Evolutionary conservation across 1,140 invertebrate genomes (phyloP).

Genomic region (Oryctes rhinoceros): DNA sequence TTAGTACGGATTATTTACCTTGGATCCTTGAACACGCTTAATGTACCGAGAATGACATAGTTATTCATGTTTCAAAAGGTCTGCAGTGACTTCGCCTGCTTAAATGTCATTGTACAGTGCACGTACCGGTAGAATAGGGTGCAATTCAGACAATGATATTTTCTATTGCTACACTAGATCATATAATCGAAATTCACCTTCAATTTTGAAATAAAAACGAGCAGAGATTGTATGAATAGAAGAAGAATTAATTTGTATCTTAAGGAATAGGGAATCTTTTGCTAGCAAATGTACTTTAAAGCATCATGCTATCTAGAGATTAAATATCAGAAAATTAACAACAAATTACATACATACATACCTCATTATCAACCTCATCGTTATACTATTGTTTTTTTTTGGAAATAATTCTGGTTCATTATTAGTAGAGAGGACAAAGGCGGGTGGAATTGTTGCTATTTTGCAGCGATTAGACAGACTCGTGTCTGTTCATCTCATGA

Average conservation of each 20-base stretch:
- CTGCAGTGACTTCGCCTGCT: constrained; percentile 41
- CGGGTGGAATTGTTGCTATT: too few relatives aligned
- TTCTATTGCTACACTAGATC: neutral
- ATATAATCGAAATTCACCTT: neutral
- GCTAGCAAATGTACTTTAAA: too few relatives aligned
- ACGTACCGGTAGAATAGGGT: neutral
- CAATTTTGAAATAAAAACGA: neutral
- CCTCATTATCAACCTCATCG: too few relatives aligned
- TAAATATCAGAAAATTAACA: too few relatives aligned
- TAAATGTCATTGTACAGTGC: constrained; percentile 45
- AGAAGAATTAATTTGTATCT: neutral
- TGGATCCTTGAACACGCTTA: constrained; percentile 43
- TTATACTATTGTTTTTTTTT: too few relatives aligned
- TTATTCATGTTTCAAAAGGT: constrained; percentile 46
- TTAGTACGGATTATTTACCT: constrained; percentile 47
- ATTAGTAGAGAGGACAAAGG: too few relatives aligned
- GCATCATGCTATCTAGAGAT: too few relatives aligned
- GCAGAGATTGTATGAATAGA: neutral
- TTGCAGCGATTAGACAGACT: too few relatives aligned
- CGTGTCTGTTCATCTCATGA: too few relatives aligned
- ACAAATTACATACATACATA: too few relatives aligned
- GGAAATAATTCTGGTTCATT: too few relatives aligned
- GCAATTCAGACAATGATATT: constrained; percentile 15
- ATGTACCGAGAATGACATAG: constrained; percentile 47
- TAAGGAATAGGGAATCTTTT: too few relatives aligned